These are phyloP conservation scores for Apotomis betuletana DNA, from an alignment of 2,888 invertebrate genomes.

Conservation along the genomic window DNA sequence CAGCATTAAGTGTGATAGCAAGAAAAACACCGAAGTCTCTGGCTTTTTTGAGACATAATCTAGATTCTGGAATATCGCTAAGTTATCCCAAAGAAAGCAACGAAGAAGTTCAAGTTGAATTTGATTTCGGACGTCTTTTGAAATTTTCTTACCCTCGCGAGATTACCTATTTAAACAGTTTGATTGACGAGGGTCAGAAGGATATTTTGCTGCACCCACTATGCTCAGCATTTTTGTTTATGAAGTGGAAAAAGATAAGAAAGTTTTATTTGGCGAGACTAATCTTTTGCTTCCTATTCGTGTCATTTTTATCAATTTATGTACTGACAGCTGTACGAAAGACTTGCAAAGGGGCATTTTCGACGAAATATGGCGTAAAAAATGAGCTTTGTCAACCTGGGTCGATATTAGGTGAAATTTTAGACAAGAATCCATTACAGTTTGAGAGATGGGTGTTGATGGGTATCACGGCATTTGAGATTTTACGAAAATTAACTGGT, in stretches of 20 bases:
- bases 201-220: slow-evolving; percentile 93
- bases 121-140: slow-evolving; percentile 91
- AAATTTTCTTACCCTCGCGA: slow-evolving; percentile 93
- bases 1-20: slow-evolving; percentile 92
- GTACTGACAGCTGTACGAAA: slow-evolving; percentile 90
- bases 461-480: slow-evolving; percentile 90
- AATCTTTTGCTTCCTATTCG: slow-evolving; percentile 91
- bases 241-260: slow-evolving; percentile 95
- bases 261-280: slow-evolving; percentile 93
- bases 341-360: slow-evolving; percentile 83
- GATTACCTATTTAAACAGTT: slow-evolving; percentile 92
- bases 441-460: slow-evolving; percentile 91
- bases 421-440: slow-evolving; percentile 90
- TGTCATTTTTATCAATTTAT: slow-evolving; percentile 90
- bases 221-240: slow-evolving; percentile 93
- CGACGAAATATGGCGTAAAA: slow-evolving; percentile 80
- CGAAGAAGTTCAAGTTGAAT: slow-evolving; percentile 90
- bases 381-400: slow-evolving; percentile 89
- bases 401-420: slow-evolving; percentile 88
- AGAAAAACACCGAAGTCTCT: slow-evolving; percentile 93
- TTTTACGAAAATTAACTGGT: slow-evolving; percentile 90
- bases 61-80: slow-evolving; percentile 90
- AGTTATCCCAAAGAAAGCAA: slow-evolving; percentile 89
- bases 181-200: slow-evolving; percentile 94
- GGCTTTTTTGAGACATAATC: slow-evolving; percentile 89